Base-by-base conservation (phyloP, 1,140 invertebrate species). In the Drosophila novamexicana region DNA sequence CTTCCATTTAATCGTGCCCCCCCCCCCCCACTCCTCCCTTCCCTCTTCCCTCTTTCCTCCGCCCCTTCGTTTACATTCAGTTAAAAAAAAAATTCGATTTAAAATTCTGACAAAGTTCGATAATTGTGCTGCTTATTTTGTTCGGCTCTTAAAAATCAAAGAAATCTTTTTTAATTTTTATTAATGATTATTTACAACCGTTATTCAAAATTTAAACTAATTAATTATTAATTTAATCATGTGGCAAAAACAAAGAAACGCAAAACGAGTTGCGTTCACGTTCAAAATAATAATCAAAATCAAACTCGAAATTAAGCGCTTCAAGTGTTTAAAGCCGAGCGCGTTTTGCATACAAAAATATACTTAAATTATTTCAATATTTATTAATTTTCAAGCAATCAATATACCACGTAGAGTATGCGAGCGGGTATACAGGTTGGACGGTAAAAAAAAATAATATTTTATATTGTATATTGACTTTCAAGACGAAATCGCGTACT, bases 151-250 rank as follows among this genome's bases (percentile, higher is more conserved):
- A 80, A 83, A 86, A 77, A 79, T 75, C 65, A 83, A 89, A 89
- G 84, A 89, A 89, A 89, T 89, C 84, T 89, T 88, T 82, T 85
- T 82, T 75, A 79, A 86, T 91, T 91, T 91, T 91, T 91, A 90
- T 91, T 90, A 91, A 91, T 91, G 85, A 91, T 91, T 86, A 91
- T 91, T 91, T 90, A 91, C 79, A 90, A 81, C 84, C 81, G 90
- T 90, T 91, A 90, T 91, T 90, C 81, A 89, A 81, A 91, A 84
- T 90, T 91, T 64, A 86, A 84, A 90, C 90, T 91, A 91, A 91
- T 91, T 91, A 91, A 90, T 90, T 91, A 82, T 91, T 91, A 90
- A 91, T 91, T 91, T 91, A 91, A 90, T 90, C 82, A 90, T 75
- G 83, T 89, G 79, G 57, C 86, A 75, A 75, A 78, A 66, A 67